phyloP scores from a whole-genome alignment of 2,113 vertebrate genomes.

The Tapirus terrestris region DNA sequence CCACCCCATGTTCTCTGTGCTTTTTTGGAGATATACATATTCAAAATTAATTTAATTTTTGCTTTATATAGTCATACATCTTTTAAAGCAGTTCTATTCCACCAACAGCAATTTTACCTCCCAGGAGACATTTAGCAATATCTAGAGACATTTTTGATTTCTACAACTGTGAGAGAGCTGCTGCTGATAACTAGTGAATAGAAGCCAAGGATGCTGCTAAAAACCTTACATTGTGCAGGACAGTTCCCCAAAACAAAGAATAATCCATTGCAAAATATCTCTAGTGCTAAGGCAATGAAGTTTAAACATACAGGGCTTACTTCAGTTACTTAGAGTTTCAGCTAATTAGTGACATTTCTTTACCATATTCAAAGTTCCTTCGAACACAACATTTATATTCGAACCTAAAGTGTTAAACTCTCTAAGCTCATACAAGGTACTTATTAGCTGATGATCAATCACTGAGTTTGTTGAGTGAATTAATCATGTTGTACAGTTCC shows the following conservation, averaged over 20 bases:
- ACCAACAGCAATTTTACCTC: not conserved
- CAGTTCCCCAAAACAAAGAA: not conserved
- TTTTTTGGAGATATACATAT: not conserved
- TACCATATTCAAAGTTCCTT: not conserved
- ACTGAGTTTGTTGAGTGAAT: not conserved
- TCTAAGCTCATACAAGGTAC: not conserved
- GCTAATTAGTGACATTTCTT: not conserved
- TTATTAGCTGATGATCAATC: not conserved
- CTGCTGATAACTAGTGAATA: not conserved
- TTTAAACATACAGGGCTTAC: not conserved
- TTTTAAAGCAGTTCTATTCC: not conserved
- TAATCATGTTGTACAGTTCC: not conserved
- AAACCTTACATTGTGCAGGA: not conserved
- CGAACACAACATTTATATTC: not conserved
- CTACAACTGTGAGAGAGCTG: not conserved
- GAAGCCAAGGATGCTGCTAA: not conserved
- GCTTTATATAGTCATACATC: not conserved
- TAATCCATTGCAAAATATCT: not conserved
- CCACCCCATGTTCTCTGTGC: not conserved
- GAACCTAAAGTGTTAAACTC: not conserved
- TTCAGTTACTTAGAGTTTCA: not conserved
- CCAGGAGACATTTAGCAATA: slow-evolving; percentile 11
- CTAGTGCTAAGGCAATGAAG: not conserved
- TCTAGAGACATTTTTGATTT: slow-evolving; percentile 38
- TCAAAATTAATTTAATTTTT: not conserved